Percentiles rank a stretch among this genome's conserved stretches.
phyloP scores from a whole-genome alignment of 2,888 invertebrate genomes.

The Gisinianus flammeolus region DNA sequence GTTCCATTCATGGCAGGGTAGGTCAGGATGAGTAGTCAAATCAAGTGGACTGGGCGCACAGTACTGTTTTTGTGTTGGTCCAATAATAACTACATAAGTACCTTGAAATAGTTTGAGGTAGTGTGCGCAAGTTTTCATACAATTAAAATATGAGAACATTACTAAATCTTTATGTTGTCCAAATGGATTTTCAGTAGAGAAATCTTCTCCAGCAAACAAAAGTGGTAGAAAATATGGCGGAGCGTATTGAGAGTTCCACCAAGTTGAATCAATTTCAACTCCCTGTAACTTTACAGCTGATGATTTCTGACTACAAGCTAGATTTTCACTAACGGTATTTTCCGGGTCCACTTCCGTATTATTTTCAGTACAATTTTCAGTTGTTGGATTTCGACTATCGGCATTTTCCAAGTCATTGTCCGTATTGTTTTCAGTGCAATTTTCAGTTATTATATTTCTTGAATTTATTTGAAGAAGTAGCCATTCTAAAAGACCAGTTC shows the following conservation, averaged over 20 bases:
- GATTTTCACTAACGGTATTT: background rate
- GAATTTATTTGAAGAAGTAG: slow-evolving; percentile 65
- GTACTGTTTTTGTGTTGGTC: slow-evolving; percentile 64
- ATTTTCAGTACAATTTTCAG: background rate
- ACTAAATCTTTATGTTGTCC: slow-evolving; percentile 64
- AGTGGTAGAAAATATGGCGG: slow-evolving; percentile 74
- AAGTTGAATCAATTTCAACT: slow-evolving; percentile 77
- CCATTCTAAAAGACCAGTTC: slow-evolving; percentile 83
- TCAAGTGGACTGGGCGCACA: slow-evolving; percentile 44
- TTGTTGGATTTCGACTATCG: background rate
- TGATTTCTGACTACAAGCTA: background rate
- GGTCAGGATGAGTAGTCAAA: slow-evolving; percentile 49
- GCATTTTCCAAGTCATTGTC: background rate
- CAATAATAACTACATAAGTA: slow-evolving; percentile 74
- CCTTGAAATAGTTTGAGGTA: slow-evolving; percentile 73
- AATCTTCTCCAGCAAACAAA: slow-evolving; percentile 65
- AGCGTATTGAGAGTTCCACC: slow-evolving; percentile 81
- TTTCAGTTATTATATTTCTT: background rate
- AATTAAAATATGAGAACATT: slow-evolving; percentile 83
- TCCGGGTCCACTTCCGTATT: background rate
- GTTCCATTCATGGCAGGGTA: slow-evolving; percentile 53
- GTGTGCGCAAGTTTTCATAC: slow-evolving; percentile 71
- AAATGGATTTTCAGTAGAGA: slow-evolving; percentile 63
- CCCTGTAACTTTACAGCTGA: slow-evolving; percentile 69
- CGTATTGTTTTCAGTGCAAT: background rate